Conservation (phyloP, 2,797 vertebrate species). For the Pyrocephalus nanus region DNA sequence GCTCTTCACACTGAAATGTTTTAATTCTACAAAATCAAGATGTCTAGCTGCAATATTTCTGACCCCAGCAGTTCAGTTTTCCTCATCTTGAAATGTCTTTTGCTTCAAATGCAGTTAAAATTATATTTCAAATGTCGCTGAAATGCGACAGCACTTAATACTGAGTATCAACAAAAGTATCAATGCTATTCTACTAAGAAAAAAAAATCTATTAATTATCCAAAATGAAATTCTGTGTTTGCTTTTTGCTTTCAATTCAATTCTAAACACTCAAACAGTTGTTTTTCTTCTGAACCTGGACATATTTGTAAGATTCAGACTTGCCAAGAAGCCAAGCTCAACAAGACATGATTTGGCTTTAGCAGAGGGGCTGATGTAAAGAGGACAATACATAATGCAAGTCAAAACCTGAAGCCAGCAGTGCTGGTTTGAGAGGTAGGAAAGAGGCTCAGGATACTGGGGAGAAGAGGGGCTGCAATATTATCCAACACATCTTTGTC, state of each 20-base stretch:
- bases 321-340: not conserved
- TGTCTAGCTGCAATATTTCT: not conserved
- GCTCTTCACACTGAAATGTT: not conserved
- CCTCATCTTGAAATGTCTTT: not conserved
- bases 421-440: not conserved
- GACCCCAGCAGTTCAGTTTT: not conserved
- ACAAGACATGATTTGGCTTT: not conserved
- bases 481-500: not conserved
- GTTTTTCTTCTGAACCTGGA: not conserved
- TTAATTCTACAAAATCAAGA: slow-evolving; percentile 21
- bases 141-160: not conserved
- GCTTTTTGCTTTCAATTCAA: not conserved
- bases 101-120: slow-evolving; percentile 19
- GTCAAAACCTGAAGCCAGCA: not conserved
- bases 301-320: not conserved
- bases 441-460: not conserved
- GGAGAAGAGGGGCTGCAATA: not conserved
- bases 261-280: not conserved
- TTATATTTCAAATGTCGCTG: not conserved
- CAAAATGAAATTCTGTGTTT: not conserved
- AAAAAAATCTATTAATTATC: not conserved
- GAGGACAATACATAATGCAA: not conserved
- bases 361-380: not conserved
- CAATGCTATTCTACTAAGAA: not conserved
- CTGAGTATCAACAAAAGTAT: not conserved